Conservation (phyloP, 2,797 vertebrate genomes). For the Caiman crocodilus region DNA sequence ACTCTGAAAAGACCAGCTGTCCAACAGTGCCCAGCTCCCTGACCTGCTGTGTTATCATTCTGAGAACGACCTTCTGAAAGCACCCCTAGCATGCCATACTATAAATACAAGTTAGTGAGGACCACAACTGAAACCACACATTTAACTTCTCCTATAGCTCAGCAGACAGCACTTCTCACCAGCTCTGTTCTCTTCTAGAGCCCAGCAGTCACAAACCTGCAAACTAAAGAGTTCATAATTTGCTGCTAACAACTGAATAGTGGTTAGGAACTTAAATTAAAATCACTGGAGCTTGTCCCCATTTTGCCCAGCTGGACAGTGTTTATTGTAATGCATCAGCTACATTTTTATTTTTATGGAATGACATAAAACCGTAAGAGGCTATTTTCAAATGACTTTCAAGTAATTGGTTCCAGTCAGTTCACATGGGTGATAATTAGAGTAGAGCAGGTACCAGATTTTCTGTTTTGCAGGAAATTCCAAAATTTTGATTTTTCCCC, state of each 20-base stretch:
- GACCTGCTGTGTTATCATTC: background rate
- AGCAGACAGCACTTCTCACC: background rate
- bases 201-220: background rate
- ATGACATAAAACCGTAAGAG: background rate
- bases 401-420: background rate
- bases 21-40: background rate
- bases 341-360: background rate
- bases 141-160: background rate
- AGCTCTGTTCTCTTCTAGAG: accelerated
- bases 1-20: background rate
- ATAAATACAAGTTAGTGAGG: background rate
- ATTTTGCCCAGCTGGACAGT: background rate
- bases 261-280: background rate
- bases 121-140: background rate
- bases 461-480: background rate
- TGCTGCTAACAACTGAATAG: background rate
- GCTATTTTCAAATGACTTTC: background rate
- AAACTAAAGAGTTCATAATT: background rate
- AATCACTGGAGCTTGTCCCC: background rate
- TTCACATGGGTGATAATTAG: background rate
- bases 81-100: background rate
- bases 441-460: background rate
- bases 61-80: background rate
- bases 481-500: background rate
- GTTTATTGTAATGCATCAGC: background rate